Evolutionary conservation across 1,140 invertebrate genomes (phyloP).

Genomic region (Ips typographus): DNA sequence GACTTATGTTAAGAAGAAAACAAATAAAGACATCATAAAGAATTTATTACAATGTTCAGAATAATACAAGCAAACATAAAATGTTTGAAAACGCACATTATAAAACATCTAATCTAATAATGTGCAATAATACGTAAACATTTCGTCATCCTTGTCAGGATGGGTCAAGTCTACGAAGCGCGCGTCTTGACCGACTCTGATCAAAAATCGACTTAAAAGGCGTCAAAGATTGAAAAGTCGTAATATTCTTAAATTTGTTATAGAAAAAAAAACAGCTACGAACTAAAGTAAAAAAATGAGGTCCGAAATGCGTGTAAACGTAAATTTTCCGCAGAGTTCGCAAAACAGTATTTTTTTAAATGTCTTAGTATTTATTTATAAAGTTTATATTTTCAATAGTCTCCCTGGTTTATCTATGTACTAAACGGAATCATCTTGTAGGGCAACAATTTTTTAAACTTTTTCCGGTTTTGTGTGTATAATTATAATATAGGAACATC

Average conservation of each 20-base stretch:
- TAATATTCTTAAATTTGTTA: not conserved
- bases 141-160: constrained; percentile 1
- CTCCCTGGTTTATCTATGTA: constrained; percentile 11
- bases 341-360: constrained; percentile 19
- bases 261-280: constrained; percentile 18
- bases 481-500: constrained; percentile 12
- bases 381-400: constrained; percentile 6
- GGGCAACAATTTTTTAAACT: constrained; percentile 3
- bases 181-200: not conserved
- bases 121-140: constrained; percentile 25
- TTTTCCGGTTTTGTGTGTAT: not conserved
- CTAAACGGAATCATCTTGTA: not conserved
- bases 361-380: not conserved
- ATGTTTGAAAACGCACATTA: constrained; percentile 33
- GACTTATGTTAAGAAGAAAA: constrained; percentile 4
- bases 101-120: constrained; percentile 25
- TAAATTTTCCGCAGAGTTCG: constrained; percentile 5
- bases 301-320: constrained; percentile 22
- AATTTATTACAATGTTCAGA: constrained; percentile 30
- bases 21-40: constrained; percentile 25
- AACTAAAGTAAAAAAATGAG: constrained; percentile 27
- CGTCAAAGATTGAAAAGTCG: not conserved
- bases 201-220: constrained; percentile 7
- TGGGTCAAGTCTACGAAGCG: not conserved
- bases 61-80: constrained; percentile 33